A percentile compares a stretch with the other conserved stretches of the same genome.
These are phyloP conservation scores for Spodoptera litura DNA, from an alignment of 1,140 invertebrate genomes.

Conservation along the genomic window DNA sequence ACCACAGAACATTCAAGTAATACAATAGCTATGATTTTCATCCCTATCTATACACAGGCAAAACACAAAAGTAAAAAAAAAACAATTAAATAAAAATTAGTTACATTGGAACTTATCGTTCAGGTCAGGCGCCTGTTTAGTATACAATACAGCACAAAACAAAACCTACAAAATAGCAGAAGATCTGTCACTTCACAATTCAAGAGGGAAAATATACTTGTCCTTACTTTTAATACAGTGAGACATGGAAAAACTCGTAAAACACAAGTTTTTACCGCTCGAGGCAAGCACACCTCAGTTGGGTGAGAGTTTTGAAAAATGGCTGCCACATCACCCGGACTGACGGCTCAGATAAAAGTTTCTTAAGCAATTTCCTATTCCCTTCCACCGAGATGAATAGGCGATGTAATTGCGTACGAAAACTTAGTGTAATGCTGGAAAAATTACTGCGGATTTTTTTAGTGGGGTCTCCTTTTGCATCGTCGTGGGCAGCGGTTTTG, in stretches of 20 bases:
- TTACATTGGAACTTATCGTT: no score
- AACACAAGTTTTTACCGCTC: conserved; percentile 30
- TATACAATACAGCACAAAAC: no score
- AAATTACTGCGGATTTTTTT: background rate
- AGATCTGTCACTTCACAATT: no score
- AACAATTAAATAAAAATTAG: no score
- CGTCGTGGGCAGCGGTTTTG: no score
- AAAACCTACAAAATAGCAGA: no score
- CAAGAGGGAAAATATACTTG: background rate
- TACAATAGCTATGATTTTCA: no score
- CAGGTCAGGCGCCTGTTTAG: no score
- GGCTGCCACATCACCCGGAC: conserved; percentile 27
- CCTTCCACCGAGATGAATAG: conserved; percentile 36
- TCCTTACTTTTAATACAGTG: conserved; percentile 24
- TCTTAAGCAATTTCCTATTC: conserved; percentile 46
- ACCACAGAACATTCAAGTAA: no score
- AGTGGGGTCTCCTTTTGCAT: no score
- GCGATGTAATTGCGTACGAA: conserved; percentile 42
- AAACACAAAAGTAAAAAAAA: no score
- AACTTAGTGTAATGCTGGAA: conserved; percentile 19
- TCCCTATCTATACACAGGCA: no score
- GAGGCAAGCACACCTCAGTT: conserved; percentile 33
- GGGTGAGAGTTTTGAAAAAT: conserved; percentile 36
- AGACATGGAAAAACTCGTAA: conserved; percentile 33
- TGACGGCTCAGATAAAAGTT: conserved; percentile 47